Percentiles rank a stretch among this genome's conserved stretches.
phyloP scores from a whole-genome alignment of 2,113 vertebrate genomes.

The Ifrita kowaldi region DNA sequence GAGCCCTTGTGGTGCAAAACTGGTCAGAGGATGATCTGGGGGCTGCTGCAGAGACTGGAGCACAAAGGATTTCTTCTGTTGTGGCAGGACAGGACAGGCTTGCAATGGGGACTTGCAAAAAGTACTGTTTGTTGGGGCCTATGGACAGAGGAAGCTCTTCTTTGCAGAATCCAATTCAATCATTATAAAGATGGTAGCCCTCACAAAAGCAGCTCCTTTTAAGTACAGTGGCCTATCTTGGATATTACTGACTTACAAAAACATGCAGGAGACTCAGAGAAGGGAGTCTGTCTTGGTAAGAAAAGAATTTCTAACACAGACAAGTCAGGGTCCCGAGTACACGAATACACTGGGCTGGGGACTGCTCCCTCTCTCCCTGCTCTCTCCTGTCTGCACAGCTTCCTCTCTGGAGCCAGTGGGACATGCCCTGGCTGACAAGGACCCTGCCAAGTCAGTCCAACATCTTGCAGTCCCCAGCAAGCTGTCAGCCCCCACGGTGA shows the following conservation, averaged over 20 bases:
- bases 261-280: not conserved
- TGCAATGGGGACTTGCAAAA: not conserved
- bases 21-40: not conserved
- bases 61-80: not conserved
- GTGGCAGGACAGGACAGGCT: not conserved
- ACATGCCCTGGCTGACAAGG: not conserved
- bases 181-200: not conserved
- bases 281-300: not conserved
- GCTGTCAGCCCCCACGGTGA: not conserved
- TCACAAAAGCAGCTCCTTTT: not conserved
- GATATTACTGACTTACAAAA: not conserved
- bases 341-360: not conserved
- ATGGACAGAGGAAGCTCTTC: not conserved
- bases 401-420: not conserved
- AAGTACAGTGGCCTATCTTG: not conserved
- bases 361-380: not conserved
- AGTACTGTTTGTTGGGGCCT: not conserved
- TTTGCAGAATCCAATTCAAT: not conserved
- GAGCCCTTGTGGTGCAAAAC: not conserved
- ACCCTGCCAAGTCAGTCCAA: not conserved
- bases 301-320: not conserved
- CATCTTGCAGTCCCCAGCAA: not conserved
- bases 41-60: not conserved
- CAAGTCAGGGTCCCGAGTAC: rapidly evolving
- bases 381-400: not conserved